Evolutionary conservation across 1,140 invertebrate genomes (phyloP).

Genomic region (Idris sp.): DNA sequence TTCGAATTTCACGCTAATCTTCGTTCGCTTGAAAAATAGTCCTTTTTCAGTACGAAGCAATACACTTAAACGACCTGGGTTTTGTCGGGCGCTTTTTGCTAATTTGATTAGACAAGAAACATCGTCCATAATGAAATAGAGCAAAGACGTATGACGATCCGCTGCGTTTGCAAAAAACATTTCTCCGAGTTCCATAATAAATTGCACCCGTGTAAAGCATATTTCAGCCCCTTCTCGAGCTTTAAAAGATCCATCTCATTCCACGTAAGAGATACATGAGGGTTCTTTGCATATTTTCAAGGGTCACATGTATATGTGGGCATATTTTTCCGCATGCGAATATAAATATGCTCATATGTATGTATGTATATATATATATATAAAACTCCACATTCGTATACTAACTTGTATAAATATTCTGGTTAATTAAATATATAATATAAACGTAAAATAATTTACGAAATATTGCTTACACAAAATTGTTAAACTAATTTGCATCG

Average conservation of each 20-base stretch:
- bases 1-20: not conserved
- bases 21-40: constrained; percentile 13
- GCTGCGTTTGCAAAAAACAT: constrained; percentile 35
- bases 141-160: constrained; percentile 50
- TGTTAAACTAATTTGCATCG: no score
- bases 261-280: constrained; percentile 55
- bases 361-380: not conserved
- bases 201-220: constrained; percentile 60
- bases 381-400: not conserved
- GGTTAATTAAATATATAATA: no score
- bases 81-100: constrained; percentile 19
- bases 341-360: constrained; percentile 1
- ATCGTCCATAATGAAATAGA: constrained; percentile 48
- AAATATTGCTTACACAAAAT: no score
- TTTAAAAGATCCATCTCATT: constrained; percentile 63
- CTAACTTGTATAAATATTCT: constrained; percentile 37
- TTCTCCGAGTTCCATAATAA: constrained; percentile 56
- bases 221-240: constrained; percentile 59
- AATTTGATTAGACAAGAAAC: constrained; percentile 53
- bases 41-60: constrained; percentile 7
- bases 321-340: not conserved
- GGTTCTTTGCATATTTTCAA: constrained; percentile 61
- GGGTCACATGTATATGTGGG: constrained; percentile 24
- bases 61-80: no score
- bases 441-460: no score